Base-by-base conservation (phyloP, 2,797 vertebrate genomes). In the Galaxias olidus region DNA sequence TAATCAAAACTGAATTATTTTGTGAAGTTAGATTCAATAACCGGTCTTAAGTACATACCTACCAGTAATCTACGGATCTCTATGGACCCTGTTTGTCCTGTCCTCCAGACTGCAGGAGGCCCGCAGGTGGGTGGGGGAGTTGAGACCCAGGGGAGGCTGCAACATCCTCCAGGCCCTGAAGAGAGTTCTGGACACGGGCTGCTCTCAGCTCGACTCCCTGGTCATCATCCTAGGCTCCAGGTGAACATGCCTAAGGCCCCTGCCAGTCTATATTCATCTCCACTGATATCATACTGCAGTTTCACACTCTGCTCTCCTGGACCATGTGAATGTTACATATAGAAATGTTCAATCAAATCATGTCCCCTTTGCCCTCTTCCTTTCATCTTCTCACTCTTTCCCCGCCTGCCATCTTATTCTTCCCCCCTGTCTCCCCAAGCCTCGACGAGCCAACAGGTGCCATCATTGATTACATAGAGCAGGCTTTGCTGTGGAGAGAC, bases 141-240 rank as follows among this genome's bases (percentile, higher is more conserved):
- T 90, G 55, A 68, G 81, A 60, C 90, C 87, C 1, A 74, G 69
- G 1, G 81, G 41, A 64, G 87, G 90, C 64, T 90, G 89, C 74
- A 90, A 91, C 77, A 83, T 94, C 55, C 83, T 93, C 18, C 83
- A 85, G 57, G 91, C 86, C 42, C 71, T 92, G 48, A 90, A 88
- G 71, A 87, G 79, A 13, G 48, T 58, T 45, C 65, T 90, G 10
- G 5, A 4, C 0, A 64, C 46, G 69, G 58, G 7, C 18, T 87
- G 4, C 81, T 69, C 68, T 61, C 87, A 82, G 8, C 72, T 94
- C 71, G 81, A 93, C 79, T 86, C 89, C 12, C 72, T 94, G 30
- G 80, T 92, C 71, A 74, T 85, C 61, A 53, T 93, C 66, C 45
- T 90, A 56, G 87, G 89, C 66, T 88, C 78, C 83, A 86, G 92